phyloP scores from a whole-genome alignment of 1,140 invertebrate species.

The Brachionus koreanus region DNA sequence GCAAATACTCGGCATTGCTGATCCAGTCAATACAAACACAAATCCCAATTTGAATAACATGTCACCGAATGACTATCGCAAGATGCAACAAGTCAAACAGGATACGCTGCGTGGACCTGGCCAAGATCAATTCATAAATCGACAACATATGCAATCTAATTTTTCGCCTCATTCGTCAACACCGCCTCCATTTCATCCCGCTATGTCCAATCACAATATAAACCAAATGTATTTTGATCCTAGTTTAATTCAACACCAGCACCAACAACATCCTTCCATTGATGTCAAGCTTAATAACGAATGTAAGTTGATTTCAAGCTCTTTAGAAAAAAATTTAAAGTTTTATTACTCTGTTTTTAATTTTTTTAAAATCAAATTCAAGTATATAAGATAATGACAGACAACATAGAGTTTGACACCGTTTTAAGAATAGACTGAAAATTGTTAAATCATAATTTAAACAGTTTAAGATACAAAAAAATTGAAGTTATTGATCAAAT shows the following conservation, averaged over 20 bases:
- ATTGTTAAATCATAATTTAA: too few species aligned
- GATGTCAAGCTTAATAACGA: conserved; percentile 14
- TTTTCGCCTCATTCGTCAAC: not conserved
- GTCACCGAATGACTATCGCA: not conserved
- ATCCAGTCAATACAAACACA: not conserved
- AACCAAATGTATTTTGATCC: conserved; percentile 2
- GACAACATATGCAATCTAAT: not conserved
- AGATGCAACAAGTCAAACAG: not conserved
- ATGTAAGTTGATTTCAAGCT: not conserved
- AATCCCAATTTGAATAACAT: not conserved
- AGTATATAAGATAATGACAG: too few species aligned
- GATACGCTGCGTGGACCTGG: not conserved
- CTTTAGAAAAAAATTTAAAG: too few species aligned
- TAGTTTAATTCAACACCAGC: conserved; percentile 4
- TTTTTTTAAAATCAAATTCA: too few species aligned
- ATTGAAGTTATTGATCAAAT: too few species aligned
- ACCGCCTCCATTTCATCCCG: not conserved
- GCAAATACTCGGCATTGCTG: not conserved
- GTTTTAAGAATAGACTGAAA: too few species aligned
- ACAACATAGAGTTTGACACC: too few species aligned
- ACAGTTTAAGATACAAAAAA: too few species aligned
- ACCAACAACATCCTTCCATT: conserved; percentile 25
- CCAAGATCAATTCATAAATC: not conserved
- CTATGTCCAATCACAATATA: not conserved
- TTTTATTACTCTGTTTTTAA: too few species aligned